These are phyloP conservation scores for Macaria notata DNA, from an alignment of 2,888 invertebrate genomes.

Conservation along the genomic window DNA sequence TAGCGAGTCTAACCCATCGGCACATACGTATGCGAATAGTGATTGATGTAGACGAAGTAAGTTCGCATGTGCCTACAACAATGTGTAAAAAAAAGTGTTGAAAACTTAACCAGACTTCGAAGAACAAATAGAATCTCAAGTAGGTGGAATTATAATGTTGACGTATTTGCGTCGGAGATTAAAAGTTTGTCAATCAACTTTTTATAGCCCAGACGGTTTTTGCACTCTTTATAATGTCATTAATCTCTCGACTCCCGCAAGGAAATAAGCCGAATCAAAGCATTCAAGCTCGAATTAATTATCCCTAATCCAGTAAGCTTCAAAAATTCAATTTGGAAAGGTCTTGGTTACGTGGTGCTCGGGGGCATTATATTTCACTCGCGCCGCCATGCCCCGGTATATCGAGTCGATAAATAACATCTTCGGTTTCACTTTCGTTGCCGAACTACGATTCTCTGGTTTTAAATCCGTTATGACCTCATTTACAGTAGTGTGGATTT, in stretches of 20 bases:
- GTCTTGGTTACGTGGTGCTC: neutral
- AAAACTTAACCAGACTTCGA: too few relatives aligned
- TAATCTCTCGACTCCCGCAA: constrained; percentile 22
- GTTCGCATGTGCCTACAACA: neutral
- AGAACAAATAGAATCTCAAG: too few relatives aligned
- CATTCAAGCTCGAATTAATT: neutral
- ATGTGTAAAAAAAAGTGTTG: too few relatives aligned
- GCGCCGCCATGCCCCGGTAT: neutral
- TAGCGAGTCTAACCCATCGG: constrained; percentile 29
- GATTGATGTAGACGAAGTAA: constrained; percentile 10
- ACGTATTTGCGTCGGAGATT: neutral
- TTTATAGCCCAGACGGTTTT: constrained; percentile 15
- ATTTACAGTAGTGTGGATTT: neutral
- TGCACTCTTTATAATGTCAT: constrained; percentile 18
- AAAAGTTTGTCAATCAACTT: constrained; percentile 2
- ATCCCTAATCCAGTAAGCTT: neutral
- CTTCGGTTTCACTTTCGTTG: constrained; percentile 14
- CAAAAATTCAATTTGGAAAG: neutral
- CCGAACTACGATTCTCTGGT: constrained; percentile 1
- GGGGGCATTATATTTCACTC: constrained; percentile 6
- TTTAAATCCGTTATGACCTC: constrained; percentile 1
- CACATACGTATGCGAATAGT: constrained; percentile 28
- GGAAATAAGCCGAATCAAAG: neutral
- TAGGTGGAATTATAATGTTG: too few relatives aligned
- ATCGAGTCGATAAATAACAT: constrained; percentile 13